Base-by-base conservation (phyloP, 2,797 vertebrate genomes). In the Mionectes olivaceus region DNA sequence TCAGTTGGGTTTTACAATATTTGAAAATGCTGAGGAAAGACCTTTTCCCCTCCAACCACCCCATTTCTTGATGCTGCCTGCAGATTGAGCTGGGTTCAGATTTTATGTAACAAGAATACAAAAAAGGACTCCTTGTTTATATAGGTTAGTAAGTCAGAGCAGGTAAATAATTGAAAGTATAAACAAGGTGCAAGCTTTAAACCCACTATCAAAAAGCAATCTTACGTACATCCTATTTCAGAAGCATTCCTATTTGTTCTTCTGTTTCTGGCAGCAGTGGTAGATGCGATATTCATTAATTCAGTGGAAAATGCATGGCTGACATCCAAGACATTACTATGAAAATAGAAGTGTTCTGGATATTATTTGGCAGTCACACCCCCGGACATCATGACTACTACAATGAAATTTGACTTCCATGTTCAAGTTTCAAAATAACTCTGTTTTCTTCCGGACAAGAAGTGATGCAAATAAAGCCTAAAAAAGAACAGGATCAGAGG, bases 331-430 rank as follows among this genome's bases (percentile, higher is more conserved):
- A 37, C 77, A 93, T n/a, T 88, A 88, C 80, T 96, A 63, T 83
- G 93, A 95, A 96, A 96, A 96, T 49, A 94, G 76, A 95, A 93
- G 71, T 67, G 87, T 56, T 95, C 91, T 95, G 92, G 84, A 92
- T 93, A 90, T 80, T 86, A 80, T 91, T 91, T 95, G 85, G 73
- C 93, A 95, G 84, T 94, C 74, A 91, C 77, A 85, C 78, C 95
- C 92, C 94, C 65, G 6, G 89, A 84, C 86, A 96, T 63, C 80
- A 95, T 43, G 83, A 88, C 70, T 90, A 94, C 94, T 87, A 93
- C 90, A 92, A 95, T 95, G 87, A 86, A 92, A 93, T 61, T 75
- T 90, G 68, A 87, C 77, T 93, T 95, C 78, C 22, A 1, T 30
- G 43, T 90, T 93, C 87, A 73, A 90, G 83, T 73, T 94, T 85